Evolutionary conservation across 1,140 invertebrate genomes (phyloP).

Genomic region (Oncopeltus fasciatus): DNA sequence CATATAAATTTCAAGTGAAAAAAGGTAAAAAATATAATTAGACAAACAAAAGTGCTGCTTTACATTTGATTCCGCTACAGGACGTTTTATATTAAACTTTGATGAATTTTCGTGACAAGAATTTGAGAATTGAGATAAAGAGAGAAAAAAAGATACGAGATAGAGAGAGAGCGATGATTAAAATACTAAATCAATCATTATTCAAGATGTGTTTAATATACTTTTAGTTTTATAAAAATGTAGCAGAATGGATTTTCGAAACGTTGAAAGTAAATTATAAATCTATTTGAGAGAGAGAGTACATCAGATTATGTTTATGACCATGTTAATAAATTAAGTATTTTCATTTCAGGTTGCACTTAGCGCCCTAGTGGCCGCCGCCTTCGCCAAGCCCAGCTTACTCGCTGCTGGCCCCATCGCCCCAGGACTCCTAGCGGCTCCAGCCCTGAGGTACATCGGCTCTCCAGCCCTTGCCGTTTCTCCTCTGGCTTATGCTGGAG

Average conservation of each 20-base stretch:
- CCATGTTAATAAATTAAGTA: not conserved
- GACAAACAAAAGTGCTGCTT: too few species aligned
- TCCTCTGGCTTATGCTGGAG: conserved; percentile 15
- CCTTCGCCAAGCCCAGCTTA: conserved; percentile 22
- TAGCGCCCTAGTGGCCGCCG: conserved; percentile 25
- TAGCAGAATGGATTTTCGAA: not conserved
- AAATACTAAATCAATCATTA: not conserved
- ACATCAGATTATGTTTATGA: not conserved
- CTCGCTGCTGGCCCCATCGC: conserved; percentile 15
- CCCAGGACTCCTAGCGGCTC: conserved; percentile 22
- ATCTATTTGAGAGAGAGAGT: too few species aligned
- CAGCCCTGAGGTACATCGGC: conserved; percentile 15
- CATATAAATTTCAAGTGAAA: too few species aligned
- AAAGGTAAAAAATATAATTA: too few species aligned
- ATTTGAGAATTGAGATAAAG: too few species aligned
- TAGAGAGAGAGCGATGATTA: not conserved
- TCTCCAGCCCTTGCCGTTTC: conserved; percentile 17
- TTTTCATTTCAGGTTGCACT: conserved; percentile 27
- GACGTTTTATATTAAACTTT: too few species aligned
- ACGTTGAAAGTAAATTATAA: not conserved
- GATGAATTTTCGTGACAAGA: too few species aligned
- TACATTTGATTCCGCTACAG: too few species aligned
- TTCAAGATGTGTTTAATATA: not conserved
- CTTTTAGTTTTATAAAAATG: not conserved
- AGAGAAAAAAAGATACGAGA: not conserved